These are phyloP conservation scores for Macaca nemestrina DNA, from an alignment of 2,113 vertebrate species.

Conservation along the genomic window DNA sequence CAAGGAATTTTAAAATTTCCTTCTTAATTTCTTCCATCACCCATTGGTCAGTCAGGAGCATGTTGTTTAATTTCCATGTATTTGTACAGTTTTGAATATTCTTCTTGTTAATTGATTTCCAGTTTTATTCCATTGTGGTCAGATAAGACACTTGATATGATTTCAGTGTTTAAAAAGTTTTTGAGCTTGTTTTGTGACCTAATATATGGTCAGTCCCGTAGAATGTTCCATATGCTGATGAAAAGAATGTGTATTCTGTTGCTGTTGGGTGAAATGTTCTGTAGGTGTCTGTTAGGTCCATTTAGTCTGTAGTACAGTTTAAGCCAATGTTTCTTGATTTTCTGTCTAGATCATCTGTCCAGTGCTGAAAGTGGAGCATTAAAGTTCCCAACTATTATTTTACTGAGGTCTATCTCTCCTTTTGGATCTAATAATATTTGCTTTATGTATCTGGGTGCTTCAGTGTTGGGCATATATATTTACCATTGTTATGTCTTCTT, in stretches of 20 bases:
- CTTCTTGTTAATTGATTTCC: background rate
- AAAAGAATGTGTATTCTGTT: background rate
- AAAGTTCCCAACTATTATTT: background rate
- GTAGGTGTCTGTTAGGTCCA: background rate
- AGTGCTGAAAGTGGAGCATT: background rate
- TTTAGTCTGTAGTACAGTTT: background rate
- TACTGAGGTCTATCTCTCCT: background rate
- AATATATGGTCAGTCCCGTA: background rate
- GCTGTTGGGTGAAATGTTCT: background rate
- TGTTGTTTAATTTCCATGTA: background rate
- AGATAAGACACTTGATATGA: background rate
- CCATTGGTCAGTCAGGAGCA: background rate
- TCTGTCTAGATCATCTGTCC: background rate
- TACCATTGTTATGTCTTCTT: background rate
- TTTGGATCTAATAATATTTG: background rate
- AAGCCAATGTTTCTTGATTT: background rate
- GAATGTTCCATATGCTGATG: background rate
- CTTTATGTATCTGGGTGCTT: background rate
- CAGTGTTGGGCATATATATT: background rate
- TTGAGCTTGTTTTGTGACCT: background rate
- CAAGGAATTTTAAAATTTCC: background rate
- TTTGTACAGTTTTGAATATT: background rate
- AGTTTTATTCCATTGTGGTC: background rate
- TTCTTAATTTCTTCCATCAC: background rate
- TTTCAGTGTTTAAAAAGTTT: background rate